phyloP scores from a whole-genome alignment of 64 coral and sea anemone genomes.

The Porites australiensis region DNA sequence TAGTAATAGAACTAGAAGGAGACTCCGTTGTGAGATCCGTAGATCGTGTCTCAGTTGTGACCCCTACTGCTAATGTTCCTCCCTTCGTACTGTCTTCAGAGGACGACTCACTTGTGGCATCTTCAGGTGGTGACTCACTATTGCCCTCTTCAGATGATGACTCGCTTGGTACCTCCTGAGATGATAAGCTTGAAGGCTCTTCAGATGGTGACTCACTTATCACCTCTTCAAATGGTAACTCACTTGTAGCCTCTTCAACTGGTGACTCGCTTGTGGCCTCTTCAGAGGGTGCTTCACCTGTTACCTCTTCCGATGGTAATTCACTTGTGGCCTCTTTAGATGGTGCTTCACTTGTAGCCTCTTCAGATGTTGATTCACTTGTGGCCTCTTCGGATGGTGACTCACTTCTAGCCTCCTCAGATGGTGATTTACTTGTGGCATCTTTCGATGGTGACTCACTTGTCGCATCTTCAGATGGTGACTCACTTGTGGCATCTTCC shows the following conservation, averaged over 20 bases:
- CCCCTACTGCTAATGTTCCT: not conserved
- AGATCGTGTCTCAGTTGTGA: not conserved
- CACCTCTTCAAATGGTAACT: not conserved
- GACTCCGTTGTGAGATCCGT: not conserved
- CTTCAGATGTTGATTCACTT: not conserved
- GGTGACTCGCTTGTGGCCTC: not conserved
- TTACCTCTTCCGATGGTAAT: not conserved
- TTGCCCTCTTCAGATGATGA: not conserved
- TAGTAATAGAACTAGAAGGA: not conserved
- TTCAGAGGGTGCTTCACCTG: not conserved
- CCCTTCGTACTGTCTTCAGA: not conserved
- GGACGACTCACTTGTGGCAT: not conserved
- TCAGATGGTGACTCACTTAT: not conserved
- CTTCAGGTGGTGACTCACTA: not conserved
- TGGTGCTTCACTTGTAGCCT: not conserved
- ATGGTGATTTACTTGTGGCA: not conserved
- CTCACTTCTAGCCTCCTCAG: not conserved
- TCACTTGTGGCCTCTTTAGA: not conserved
- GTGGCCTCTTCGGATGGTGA: not conserved
- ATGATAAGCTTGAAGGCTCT: not conserved
- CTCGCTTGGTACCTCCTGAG: not conserved
- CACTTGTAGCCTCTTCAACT: not conserved
- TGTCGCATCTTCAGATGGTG: not conserved
- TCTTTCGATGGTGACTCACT: conserved; percentile 1
- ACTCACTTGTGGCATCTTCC: not conserved